Evolutionary conservation across 1,140 invertebrate genomes (phyloP).

Genomic region (Dinoponera quadriceps): DNA sequence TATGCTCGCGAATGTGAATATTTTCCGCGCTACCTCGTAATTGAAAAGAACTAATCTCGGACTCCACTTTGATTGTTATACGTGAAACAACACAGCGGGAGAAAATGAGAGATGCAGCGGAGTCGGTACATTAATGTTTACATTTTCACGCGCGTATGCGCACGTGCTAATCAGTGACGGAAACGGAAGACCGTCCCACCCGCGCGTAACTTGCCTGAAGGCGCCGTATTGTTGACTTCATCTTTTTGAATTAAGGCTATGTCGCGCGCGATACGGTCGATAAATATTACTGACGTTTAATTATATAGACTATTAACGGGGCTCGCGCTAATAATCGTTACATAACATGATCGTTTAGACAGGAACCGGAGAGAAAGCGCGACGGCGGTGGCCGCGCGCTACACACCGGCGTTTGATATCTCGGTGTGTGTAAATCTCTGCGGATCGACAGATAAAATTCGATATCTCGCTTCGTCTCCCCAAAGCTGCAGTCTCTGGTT

Average conservation of each 20-base stretch:
- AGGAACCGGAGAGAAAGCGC: neutral
- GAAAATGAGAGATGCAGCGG: too few relatives aligned
- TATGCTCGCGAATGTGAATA: too few relatives aligned
- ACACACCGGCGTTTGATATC: neutral
- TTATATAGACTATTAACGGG: neutral
- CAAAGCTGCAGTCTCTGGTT: neutral
- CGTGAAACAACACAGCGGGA: too few relatives aligned
- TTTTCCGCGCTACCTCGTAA: too few relatives aligned
- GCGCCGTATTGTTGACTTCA: neutral
- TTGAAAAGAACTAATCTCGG: too few relatives aligned
- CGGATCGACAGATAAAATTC: conserved; percentile 25
- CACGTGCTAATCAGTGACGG: too few relatives aligned
- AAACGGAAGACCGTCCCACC: neutral
- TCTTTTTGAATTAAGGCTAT: neutral
- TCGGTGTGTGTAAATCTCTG: neutral
- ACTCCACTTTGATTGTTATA: too few relatives aligned
- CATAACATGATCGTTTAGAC: neutral
- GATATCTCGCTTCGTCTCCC: neutral
- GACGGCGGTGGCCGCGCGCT: too few relatives aligned
- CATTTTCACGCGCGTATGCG: too few relatives aligned
- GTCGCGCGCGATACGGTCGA: neutral
- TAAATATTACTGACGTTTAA: neutral
- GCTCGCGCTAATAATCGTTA: neutral
- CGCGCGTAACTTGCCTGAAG: neutral
- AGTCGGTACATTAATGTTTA: too few relatives aligned